These are phyloP conservation scores for Sminthurinus signatus DNA, from an alignment of 1,140 invertebrate species.

Conservation along the genomic window DNA sequence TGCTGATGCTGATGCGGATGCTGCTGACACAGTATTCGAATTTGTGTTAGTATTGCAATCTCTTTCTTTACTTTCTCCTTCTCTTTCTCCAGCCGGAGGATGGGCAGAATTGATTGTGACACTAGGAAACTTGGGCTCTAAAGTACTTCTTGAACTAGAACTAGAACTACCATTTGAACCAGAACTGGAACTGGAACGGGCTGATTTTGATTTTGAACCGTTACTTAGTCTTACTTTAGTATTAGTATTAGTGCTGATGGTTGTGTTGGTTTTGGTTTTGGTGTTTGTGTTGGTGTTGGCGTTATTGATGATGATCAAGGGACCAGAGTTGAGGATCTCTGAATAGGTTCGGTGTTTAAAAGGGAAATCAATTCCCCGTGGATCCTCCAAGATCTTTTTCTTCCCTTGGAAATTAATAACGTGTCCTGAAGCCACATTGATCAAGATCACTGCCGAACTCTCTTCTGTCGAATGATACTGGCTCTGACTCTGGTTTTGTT, in stretches of 20 bases:
- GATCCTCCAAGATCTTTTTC: constrained; percentile 60
- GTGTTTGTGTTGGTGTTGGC: not conserved
- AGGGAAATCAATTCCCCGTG: constrained; percentile 59
- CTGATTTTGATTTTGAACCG: too few relatives aligned
- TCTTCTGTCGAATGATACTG: too few relatives aligned
- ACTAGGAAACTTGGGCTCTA: too few relatives aligned
- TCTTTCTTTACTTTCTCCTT: constrained; percentile 45
- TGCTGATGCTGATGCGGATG: too few relatives aligned
- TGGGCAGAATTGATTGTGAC: too few relatives aligned
- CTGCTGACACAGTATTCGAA: too few relatives aligned
- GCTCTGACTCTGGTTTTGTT: too few relatives aligned
- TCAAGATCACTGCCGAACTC: constrained; percentile 65
- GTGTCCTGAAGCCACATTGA: constrained; percentile 56
- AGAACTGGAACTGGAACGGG: too few relatives aligned
- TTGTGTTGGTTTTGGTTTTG: constrained; percentile 48
- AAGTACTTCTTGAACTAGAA: too few relatives aligned
- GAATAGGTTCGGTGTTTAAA: constrained; percentile 60
- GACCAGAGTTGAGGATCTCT: constrained; percentile 54
- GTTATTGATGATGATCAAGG: constrained; percentile 52
- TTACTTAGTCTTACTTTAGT: not conserved
- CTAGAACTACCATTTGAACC: too few relatives aligned
- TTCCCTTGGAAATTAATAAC: constrained; percentile 61
- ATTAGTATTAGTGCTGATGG: not conserved
- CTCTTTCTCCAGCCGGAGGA: too few relatives aligned
- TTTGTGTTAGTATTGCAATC: too few relatives aligned